phyloP scores from a whole-genome alignment of 1,140 invertebrate genomes.

The Maconellicoccus hirsutus region DNA sequence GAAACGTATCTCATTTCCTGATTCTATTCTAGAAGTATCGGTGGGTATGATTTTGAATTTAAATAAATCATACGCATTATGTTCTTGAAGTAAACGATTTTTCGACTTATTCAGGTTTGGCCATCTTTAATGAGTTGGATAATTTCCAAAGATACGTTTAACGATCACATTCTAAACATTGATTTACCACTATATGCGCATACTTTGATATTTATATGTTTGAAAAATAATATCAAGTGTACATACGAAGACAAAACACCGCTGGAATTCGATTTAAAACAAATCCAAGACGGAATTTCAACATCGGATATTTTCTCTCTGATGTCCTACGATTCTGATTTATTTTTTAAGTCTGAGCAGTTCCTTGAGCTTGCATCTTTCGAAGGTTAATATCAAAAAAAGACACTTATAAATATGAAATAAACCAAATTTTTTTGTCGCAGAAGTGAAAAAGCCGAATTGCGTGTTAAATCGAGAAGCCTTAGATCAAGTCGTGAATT shows the following conservation, averaged over 20 bases:
- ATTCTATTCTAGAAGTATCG: background rate
- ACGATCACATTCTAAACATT: background rate
- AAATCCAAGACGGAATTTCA: background rate
- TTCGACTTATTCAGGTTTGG: background rate
- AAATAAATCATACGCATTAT: background rate
- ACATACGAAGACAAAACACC: background rate
- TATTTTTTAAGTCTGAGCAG: background rate
- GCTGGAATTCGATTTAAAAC: background rate
- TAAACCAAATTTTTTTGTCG: no score
- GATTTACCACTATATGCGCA: background rate
- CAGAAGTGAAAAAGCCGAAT: no score
- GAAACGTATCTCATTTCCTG: background rate
- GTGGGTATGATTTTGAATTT: background rate
- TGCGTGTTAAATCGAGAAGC: no score
- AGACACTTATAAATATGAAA: background rate
- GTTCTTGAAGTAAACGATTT: background rate
- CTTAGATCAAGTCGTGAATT: no score
- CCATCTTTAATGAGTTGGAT: background rate
- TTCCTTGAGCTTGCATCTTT: background rate
- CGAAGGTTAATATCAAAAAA: background rate
- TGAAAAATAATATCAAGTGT: constrained; percentile 11
- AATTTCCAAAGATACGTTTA: background rate
- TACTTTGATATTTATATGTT: background rate
- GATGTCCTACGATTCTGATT: background rate
- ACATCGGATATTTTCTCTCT: background rate